A percentile compares a stretch with the other conserved stretches of the same genome.
phyloP scores from a whole-genome alignment of 2,888 invertebrate species.

The Neelides folsomi region DNA sequence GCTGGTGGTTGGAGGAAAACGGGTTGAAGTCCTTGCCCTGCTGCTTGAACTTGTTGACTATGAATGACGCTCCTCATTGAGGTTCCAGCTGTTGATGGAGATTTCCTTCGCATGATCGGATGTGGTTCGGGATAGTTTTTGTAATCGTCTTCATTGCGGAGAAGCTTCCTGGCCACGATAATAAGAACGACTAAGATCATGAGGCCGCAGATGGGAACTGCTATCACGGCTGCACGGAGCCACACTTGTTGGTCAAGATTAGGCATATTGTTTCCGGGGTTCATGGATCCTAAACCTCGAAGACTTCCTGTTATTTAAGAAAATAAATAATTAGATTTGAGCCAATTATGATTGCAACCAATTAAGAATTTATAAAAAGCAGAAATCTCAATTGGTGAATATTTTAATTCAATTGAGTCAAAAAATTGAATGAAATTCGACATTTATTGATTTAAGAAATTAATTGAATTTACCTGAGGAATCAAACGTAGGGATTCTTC shows the following conservation, averaged over 20 bases:
- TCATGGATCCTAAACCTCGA: too few species aligned
- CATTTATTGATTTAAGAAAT: conserved; percentile 1
- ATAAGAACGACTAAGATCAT: conserved; percentile 21
- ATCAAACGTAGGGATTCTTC: conserved; percentile 10
- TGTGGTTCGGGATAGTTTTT: conserved; percentile 6
- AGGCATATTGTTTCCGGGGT: not conserved
- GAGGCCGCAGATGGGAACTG: conserved; percentile 23
- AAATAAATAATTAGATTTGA: too few species aligned
- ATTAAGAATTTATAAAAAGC: too few species aligned
- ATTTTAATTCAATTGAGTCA: conserved; percentile 2
- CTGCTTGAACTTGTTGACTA: too few species aligned
- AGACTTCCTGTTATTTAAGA: too few species aligned
- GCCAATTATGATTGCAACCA: too few species aligned
- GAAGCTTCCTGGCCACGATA: conserved; percentile 16
- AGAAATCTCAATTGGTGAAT: not conserved
- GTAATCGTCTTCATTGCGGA: conserved; percentile 16
- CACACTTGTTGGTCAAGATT: conserved; percentile 19
- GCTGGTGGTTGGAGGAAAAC: too few species aligned
- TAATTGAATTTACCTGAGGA: conserved; percentile 1
- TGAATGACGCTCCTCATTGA: too few species aligned
- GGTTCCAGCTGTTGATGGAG: too few species aligned
- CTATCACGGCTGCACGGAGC: conserved; percentile 20
- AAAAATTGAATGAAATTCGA: not conserved
- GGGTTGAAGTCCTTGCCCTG: too few species aligned
- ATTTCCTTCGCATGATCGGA: too few species aligned